Conservation (phyloP, 2,797 vertebrate species). For the Sebastiscus albofasciatus region DNA sequence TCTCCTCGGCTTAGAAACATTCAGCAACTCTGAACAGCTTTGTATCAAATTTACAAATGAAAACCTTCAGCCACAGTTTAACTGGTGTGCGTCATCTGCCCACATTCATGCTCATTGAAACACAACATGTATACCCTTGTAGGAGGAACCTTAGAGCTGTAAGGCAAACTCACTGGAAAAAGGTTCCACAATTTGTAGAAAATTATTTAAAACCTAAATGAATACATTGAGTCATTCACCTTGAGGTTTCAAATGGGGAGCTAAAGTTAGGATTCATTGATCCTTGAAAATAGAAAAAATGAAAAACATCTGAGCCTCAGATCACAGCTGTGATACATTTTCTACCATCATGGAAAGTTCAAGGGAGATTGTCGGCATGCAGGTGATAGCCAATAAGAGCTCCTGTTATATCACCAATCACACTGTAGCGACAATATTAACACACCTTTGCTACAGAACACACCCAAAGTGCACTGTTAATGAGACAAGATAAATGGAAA, state of each 20-base stretch:
- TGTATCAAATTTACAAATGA: conserved; percentile 91
- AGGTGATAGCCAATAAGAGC: not conserved
- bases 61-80: conserved; percentile 90
- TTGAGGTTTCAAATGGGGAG: not conserved
- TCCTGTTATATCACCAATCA: not conserved
- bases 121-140: not conserved
- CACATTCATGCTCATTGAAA: not conserved
- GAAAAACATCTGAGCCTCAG: not conserved
- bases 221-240: not conserved
- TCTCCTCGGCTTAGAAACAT: conserved; percentile 88
- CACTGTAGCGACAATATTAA: not conserved
- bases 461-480: not conserved
- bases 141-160: not conserved
- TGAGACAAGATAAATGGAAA: not conserved
- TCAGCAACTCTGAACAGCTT: conserved; percentile 91
- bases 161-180: not conserved
- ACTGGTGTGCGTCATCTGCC: conserved; percentile 77
- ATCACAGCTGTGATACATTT: not conserved
- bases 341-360: not conserved
- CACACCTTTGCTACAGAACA: not conserved
- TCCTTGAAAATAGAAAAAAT: not conserved
- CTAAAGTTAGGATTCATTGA: not conserved
- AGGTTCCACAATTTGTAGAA: not conserved
- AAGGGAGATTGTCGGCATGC: not conserved
- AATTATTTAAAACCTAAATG: not conserved